Percentiles rank a stretch among this genome's conserved stretches.
phyloP scores from a whole-genome alignment of 2,888 invertebrate species.

The Nephrotoma appendiculata region DNA sequence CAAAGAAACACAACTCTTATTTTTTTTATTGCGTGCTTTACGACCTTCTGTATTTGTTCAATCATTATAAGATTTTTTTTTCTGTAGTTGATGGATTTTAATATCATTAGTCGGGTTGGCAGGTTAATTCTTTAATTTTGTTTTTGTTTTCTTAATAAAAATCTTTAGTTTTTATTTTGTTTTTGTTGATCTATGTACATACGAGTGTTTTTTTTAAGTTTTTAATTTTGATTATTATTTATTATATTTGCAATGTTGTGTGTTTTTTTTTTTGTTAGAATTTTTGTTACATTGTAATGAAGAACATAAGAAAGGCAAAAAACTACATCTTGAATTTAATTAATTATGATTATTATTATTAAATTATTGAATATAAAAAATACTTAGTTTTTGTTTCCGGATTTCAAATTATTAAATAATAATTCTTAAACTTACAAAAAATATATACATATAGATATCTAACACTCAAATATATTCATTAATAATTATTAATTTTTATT shows the following conservation, averaged over 20 bases:
- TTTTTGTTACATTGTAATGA: background rate
- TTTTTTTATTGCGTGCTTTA: conserved; percentile 4
- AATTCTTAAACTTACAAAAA: background rate
- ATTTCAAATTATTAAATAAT: background rate
- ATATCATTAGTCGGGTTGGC: background rate
- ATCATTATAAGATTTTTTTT: conserved; percentile 1
- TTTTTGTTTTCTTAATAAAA: background rate
- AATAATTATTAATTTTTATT: background rate
- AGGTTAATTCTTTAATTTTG: background rate
- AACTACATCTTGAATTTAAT: background rate
- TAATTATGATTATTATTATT: background rate
- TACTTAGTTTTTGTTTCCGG: background rate
- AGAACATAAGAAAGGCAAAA: background rate
- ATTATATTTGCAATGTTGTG: background rate
- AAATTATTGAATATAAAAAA: background rate
- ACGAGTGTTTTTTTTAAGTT: background rate
- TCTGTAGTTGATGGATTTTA: background rate
- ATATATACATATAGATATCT: background rate
- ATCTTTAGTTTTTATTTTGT: background rate
- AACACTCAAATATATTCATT: background rate
- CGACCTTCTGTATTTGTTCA: conserved; percentile 5
- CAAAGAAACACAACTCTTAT: background rate
- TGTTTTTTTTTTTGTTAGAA: background rate
- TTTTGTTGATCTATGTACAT: background rate
- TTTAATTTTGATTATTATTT: background rate